Evolutionary conservation across 2,113 vertebrate species (phyloP), one percentile per base, ranked within the genome.

Genomic region (Corythornis vintsioides): DNA sequence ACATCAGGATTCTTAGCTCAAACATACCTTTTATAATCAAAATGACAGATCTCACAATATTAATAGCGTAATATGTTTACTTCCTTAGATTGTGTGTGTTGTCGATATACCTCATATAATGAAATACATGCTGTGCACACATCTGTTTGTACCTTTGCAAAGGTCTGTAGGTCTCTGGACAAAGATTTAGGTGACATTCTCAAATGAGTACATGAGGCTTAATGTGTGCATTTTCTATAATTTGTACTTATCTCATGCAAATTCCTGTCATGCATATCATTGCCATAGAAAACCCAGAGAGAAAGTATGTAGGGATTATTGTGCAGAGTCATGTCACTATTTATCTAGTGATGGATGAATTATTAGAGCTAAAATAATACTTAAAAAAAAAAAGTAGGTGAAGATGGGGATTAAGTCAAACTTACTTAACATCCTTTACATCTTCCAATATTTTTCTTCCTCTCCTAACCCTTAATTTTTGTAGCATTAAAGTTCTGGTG

Each of bases 321-420:
- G 47, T 84, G 79, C 56, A 87, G 45, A 79, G 33, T 48, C 55
- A 28, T 69, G 80, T 88, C 92, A 83, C 45, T 88, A 13, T 73
- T 88, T 90, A 91, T 92, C 78, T 76, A 70, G 53, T 83, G 70
- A 90, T 24, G 78, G 83, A 81, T 48, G 89, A 93, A 87, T 76
- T 73, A 78, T 61, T 33, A 75, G 31, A 79, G 64, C 47, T 90
- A 92, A 95, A 96, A 69, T 83, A 83, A 60, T 74, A 71, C 18
- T 76, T 92, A 89, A 38, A 38, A 38, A 33, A 33, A 33, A 33
- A 38, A 38, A 38, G 38, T 38, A 38, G 38, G 38, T 38, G 38
- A 38, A 38, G 38, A 38, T 38, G 38, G 38, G 38, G 38, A 38
- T 38, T 38, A 38, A 59, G 75, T 63, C 22, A 85, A 64, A 83